Base-by-base conservation (phyloP, 2,888 invertebrate species). In the Epinotia bilunana region DNA sequence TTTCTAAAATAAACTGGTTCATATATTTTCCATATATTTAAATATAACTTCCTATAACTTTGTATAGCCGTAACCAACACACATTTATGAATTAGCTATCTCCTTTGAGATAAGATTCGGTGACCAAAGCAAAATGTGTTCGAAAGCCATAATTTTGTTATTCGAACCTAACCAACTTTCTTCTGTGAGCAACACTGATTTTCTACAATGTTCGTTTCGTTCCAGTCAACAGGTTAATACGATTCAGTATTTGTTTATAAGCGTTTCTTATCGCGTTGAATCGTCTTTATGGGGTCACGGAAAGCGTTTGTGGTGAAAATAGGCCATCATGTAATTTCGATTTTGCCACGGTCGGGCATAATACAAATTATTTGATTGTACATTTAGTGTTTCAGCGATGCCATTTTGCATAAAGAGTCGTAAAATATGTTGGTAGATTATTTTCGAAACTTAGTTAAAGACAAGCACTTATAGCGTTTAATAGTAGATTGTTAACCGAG, bases 251-350 rank as follows among this genome's bases (percentile, higher is more conserved):
- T 69, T 69, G 60, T 43, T 69, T 69, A 58, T 60, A 28, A 28
- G 62, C 20, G n/a, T 18, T 28, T 28, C 28, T 58, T 72, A 72
- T 58, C 72, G 64, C 33, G 39, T 39, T 58, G 16, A 73, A 60
- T 73, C 60, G 39, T 53, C 12, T 20, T 16, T 64, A 72, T 65
- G 60, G 28, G 65, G 72, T 65, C 65, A 53, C 18, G n/a, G 73
- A 73, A 67, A 60, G 61, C 67, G 60, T 61, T 61, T 28, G 11
- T 33, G 16, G 49, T 20, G 28, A 33, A 43, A 43, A 60, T 57
- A 72, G 39, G 23, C 11, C 9, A 46, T 23, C 13, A 43, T 46
- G 39, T 11, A 12, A 57, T 23, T 57, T 28, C 16, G 18, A 67
- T 18, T 57, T 68, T n/a, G 57, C 39, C 43, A 18, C 55, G 49